phyloP scores from a whole-genome alignment of 2,113 vertebrate genomes.

The Peromyscus leucopus region DNA sequence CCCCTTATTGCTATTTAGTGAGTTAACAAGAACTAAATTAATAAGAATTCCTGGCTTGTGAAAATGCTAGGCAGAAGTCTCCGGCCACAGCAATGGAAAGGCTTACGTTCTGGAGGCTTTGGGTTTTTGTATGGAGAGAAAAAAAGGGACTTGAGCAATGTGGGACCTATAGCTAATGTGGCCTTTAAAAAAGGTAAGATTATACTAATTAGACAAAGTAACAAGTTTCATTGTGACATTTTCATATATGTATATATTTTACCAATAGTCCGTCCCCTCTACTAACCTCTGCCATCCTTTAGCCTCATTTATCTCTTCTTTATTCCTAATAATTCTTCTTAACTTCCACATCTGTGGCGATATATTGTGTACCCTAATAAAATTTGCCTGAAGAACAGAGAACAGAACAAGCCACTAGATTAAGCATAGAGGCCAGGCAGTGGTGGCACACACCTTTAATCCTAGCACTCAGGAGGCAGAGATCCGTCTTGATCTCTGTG shows the following conservation, averaged over 20 bases:
- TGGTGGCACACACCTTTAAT: too few relatives aligned
- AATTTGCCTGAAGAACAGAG: too few relatives aligned
- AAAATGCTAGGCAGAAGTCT: neutral
- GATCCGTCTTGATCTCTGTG: too few relatives aligned
- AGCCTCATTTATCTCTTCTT: neutral
- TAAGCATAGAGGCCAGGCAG: too few relatives aligned
- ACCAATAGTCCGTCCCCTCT: neutral
- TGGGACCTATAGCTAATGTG: slow-evolving; percentile 31
- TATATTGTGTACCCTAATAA: too few relatives aligned
- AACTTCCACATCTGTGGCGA: too few relatives aligned
- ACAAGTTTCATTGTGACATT: neutral
- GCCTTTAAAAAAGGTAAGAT: slow-evolving; percentile 42
- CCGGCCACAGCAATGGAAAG: neutral
- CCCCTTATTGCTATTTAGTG: slow-evolving; percentile 41
- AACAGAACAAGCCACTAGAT: too few relatives aligned
- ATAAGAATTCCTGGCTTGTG: neutral
- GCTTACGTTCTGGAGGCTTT: neutral
- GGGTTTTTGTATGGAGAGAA: neutral
- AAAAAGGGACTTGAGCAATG: neutral
- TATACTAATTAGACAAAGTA: neutral
- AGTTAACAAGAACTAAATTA: neutral
- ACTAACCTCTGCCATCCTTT: too few relatives aligned
- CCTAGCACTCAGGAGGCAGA: too few relatives aligned
- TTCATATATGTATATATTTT: neutral
- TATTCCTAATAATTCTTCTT: neutral